Percentiles rank a stretch among this genome's conserved stretches.
Evolutionary conservation across 2,888 invertebrate genomes (phyloP).

Genomic region (Andrena camellia): DNA sequence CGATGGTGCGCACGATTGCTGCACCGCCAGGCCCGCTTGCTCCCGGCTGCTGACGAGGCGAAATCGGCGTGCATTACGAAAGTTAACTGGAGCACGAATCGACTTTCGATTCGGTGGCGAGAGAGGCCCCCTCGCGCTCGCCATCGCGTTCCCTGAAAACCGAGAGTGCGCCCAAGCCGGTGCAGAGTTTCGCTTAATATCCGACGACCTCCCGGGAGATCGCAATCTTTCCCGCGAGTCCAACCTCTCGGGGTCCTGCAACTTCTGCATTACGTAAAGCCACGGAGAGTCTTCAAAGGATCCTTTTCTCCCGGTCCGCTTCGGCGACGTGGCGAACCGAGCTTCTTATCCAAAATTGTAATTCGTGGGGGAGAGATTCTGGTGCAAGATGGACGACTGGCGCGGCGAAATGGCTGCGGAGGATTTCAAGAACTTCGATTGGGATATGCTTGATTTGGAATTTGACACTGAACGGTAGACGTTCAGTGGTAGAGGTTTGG

Average conservation of each 20-base stretch:
- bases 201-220: slow-evolving; percentile 5
- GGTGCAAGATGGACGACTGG: too few relatives aligned
- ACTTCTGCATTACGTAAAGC: slow-evolving; percentile 21
- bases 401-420: too few relatives aligned
- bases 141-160: slow-evolving; percentile 42
- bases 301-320: not conserved
- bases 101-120: slow-evolving; percentile 74
- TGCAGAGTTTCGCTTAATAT: slow-evolving; percentile 9
- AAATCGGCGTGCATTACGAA: slow-evolving; percentile 72
- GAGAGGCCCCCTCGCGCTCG: slow-evolving; percentile 7
- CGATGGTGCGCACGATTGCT: slow-evolving; percentile 58
- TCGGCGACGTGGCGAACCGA: not conserved
- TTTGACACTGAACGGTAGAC: too few relatives aligned
- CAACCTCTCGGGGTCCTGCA: slow-evolving; percentile 6
- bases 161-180: slow-evolving; percentile 44
- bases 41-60: slow-evolving; percentile 58
- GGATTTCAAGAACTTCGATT: too few relatives aligned
- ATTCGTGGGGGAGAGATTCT: too few relatives aligned
- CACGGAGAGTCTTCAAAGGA: not conserved
- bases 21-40: slow-evolving; percentile 22
- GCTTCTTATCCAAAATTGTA: not conserved
- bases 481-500: too few relatives aligned
- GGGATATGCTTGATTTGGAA: too few relatives aligned
- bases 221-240: slow-evolving; percentile 11
- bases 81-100: slow-evolving; percentile 76